Evolutionary conservation across 2,113 vertebrate genomes (phyloP).

Genomic region (Gallinago jamesoni): DNA sequence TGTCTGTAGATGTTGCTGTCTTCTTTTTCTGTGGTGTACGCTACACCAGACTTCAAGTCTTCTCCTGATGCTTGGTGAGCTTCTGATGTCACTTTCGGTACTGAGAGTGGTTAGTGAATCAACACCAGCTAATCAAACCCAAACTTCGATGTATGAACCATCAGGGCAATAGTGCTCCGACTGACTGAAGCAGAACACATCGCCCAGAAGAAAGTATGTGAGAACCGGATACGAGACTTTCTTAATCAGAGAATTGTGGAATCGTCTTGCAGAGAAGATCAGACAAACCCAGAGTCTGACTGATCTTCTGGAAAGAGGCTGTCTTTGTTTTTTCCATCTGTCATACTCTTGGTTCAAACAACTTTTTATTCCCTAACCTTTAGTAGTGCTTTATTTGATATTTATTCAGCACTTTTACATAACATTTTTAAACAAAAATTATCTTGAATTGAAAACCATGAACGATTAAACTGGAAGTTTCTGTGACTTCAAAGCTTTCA

Average conservation of each 20-base stretch:
- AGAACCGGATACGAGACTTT: constrained; percentile 8
- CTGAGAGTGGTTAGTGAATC: constrained; percentile 34
- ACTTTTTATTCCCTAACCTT: neutral
- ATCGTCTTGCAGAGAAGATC: constrained; percentile 30
- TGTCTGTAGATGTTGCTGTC: neutral
- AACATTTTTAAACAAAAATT: neutral
- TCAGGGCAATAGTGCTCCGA: neutral
- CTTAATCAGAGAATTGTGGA: constrained; percentile 24
- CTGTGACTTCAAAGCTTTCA: neutral
- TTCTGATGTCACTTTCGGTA: constrained; percentile 23
- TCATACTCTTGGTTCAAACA: neutral
- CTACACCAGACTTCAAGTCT: neutral
- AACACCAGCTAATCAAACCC: constrained; percentile 34
- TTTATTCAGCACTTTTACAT: neutral
- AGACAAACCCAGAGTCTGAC: constrained; percentile 17
- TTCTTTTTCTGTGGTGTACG: neutral
- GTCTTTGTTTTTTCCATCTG: neutral
- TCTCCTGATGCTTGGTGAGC: neutral
- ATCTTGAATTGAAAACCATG: neutral
- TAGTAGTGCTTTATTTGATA: neutral
- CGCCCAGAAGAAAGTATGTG: neutral
- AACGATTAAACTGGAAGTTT: neutral
- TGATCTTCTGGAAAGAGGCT: neutral
- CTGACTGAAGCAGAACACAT: neutral
- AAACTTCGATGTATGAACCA: constrained; percentile 27